These are phyloP conservation scores for Probosciger aterrimus DNA, from an alignment of 2,113 vertebrate genomes.

Conservation along the genomic window DNA sequence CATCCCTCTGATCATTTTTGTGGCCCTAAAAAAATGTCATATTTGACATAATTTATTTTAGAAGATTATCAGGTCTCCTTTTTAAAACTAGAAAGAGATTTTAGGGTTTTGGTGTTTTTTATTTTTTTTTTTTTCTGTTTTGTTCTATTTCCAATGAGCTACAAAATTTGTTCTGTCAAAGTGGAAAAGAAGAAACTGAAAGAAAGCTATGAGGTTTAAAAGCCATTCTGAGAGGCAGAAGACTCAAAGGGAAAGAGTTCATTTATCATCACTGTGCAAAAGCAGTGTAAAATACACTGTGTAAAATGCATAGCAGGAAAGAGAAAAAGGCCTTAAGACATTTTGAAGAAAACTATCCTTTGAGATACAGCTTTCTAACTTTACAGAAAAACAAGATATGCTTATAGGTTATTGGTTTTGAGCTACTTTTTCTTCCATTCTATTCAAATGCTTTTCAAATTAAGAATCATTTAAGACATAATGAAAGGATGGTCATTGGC, in stretches of 20 bases:
- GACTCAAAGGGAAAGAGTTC: background rate
- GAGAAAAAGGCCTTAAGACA: background rate
- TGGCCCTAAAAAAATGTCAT: background rate
- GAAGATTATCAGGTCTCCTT: background rate
- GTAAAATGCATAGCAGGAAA: background rate
- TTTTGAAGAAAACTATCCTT: background rate
- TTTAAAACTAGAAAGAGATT: background rate
- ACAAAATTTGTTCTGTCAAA: background rate
- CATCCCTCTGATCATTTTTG: background rate
- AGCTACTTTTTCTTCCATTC: background rate
- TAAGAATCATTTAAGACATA: background rate
- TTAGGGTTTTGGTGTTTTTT: background rate
- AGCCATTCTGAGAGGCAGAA: background rate
- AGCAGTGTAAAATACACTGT: background rate
- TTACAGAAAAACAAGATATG: background rate
- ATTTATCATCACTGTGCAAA: background rate
- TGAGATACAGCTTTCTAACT: background rate
- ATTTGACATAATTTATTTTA: background rate
- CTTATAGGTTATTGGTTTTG: background rate
- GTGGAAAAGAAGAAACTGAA: background rate
- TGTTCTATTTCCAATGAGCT: background rate
- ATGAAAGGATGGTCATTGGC: background rate
- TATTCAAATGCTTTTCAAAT: background rate
- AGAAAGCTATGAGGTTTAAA: background rate
- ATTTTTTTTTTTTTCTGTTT: background rate